These are phyloP conservation scores for Seladonia tumulorum DNA, from an alignment of 2,888 invertebrate species.

Conservation along the genomic window DNA sequence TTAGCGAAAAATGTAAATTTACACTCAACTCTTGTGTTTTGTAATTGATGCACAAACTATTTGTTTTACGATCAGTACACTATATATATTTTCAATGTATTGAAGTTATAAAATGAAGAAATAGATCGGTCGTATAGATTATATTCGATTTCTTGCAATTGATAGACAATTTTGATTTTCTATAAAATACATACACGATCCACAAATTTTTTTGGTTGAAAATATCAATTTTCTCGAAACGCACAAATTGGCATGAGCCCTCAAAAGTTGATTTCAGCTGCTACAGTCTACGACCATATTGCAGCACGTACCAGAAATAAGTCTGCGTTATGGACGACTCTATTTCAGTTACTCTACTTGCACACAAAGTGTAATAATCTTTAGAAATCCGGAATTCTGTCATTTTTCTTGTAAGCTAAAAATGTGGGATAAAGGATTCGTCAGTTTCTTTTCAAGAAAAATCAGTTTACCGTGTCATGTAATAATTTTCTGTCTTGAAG, in stretches of 20 bases:
- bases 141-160: background rate
- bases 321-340: background rate
- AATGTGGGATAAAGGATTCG: background rate
- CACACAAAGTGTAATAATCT: background rate
- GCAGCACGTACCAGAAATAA: background rate
- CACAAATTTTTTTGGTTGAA: background rate
- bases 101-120: background rate
- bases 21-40: too few relatives aligned
- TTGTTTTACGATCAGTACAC: too few relatives aligned
- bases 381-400: background rate
- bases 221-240: background rate
- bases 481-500: background rate
- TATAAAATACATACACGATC: background rate
- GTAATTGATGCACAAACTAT: too few relatives aligned
- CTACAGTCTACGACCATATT: background rate
- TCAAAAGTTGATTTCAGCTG: background rate
- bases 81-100: too few relatives aligned
- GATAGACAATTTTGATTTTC: background rate
- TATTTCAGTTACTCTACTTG: background rate
- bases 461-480: background rate
- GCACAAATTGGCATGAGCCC: background rate
- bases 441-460: background rate
- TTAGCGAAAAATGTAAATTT: too few relatives aligned
- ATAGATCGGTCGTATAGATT: too few relatives aligned
- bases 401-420: background rate